Evolutionary conservation across 2,888 invertebrate species (phyloP).

Genomic region (Limnephilus auricula): DNA sequence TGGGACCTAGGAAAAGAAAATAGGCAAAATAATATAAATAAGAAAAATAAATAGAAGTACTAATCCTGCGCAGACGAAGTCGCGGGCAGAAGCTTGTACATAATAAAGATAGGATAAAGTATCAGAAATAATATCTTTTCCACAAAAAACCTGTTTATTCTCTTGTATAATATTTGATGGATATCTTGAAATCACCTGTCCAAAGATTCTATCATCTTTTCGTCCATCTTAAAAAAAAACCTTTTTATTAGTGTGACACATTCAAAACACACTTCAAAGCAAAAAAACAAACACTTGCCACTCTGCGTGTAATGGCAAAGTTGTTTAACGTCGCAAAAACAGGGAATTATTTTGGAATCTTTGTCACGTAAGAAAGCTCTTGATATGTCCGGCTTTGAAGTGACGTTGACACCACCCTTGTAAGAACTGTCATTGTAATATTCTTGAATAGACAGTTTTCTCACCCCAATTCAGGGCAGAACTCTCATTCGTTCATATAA

Average conservation of each 20-base stretch:
- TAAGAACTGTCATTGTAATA: constrained; percentile 23
- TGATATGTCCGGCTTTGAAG: constrained; percentile 1
- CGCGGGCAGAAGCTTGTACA: no score
- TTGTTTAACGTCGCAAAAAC: background rate
- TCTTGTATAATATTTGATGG: background rate
- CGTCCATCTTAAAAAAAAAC: background rate
- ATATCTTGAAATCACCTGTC: background rate
- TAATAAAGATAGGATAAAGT: no score
- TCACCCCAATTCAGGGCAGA: background rate
- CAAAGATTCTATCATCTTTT: background rate
- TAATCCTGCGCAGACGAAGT: no score
- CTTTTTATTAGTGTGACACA: background rate
- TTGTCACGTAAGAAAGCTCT: background rate
- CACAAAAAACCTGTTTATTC: background rate
- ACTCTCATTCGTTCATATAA: background rate
- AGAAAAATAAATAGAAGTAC: no score
- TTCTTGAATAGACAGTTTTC: background rate
- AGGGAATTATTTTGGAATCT: background rate
- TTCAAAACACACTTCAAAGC: background rate
- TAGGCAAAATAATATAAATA: no score
- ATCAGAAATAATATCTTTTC: background rate
- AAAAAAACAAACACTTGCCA: background rate
- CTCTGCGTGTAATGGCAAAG: background rate
- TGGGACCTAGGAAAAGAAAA: no score
- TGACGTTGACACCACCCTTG: constrained; percentile 8